Evolutionary conservation across 2,113 vertebrate species (phyloP).

Genomic region (Odontophorus gujanensis): DNA sequence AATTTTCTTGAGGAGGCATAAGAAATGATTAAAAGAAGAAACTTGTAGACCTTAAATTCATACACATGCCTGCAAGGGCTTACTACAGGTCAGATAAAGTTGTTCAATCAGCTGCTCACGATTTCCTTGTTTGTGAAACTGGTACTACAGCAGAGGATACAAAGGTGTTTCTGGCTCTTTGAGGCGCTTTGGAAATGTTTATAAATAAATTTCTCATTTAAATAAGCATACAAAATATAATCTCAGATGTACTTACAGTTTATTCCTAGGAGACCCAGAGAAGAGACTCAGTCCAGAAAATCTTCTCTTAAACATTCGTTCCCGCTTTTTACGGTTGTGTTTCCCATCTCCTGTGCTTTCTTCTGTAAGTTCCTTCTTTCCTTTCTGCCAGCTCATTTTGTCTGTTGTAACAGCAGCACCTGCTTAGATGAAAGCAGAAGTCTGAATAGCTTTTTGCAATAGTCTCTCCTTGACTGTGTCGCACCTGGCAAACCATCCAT

Average conservation of each 20-base stretch:
- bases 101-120: neutral
- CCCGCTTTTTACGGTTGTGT: conserved; percentile 52
- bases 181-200: neutral
- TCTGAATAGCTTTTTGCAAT: neutral
- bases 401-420: conserved; percentile 22
- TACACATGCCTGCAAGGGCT: neutral
- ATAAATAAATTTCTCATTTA: neutral
- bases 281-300: conserved; percentile 63
- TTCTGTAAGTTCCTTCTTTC: conserved; percentile 39
- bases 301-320: conserved; percentile 63
- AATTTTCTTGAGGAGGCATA: neutral
- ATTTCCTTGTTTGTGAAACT: neutral
- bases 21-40: neutral
- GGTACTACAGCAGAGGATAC: neutral
- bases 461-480: neutral
- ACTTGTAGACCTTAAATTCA: neutral
- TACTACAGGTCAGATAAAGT: neutral
- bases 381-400: conserved; percentile 61
- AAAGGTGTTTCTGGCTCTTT: neutral
- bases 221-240: neutral
- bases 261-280: conserved; percentile 59
- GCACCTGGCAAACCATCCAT: neutral
- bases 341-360: conserved; percentile 24
- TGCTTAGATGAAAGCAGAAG: neutral
- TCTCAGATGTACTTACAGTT: conserved; percentile 53